Base-by-base conservation (phyloP, 2,113 vertebrate species). In the Cricetomys ansorgei region DNA sequence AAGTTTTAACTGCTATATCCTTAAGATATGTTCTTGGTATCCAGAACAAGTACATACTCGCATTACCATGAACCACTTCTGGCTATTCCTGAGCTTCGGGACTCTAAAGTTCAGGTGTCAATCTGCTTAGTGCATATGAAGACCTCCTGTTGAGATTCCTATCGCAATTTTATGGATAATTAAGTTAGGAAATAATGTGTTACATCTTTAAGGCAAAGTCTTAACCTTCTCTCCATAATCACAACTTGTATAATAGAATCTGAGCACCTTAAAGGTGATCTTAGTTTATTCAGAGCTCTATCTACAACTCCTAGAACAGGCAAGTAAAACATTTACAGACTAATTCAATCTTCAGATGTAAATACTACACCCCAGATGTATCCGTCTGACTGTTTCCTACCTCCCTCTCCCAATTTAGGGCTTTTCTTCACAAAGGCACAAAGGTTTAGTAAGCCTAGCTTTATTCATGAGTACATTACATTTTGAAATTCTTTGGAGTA, bases 381-480 rank as follows among this genome's bases (percentile, higher is more conserved):
- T 16, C n/a, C 7, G 43, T 11, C 21, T 23, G 10, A 1, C 34
- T 21, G 53, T 34, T 17, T 16, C n/a, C 55, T 6, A 27, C 13
- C 25, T 43, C 27, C 25, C 80, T 31, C 57, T 43, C 40, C n/a
- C 25, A 79, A 12, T 88, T 79, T 84, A 89, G 64, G 64, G 48
- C 65, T 95, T 91, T 91, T 65, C 73, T 85, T 91, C 7, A 55
- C 8, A 40, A n/a, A 11, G 55, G 29, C 7, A 55, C 8, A 40
- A n/a, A 11, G 55, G 29, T 50, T n/a, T 89, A 89, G 31, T 59
- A 89, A 50, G 85, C 67, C 40, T 84, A 64, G 16, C 84, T 93
- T 91, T 83, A 93, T 10, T 55, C 37, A 11, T 59, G 57, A 59
- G 57, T 72, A 96, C 62, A 75, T 92, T 94, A 92, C 77, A 62